Base-by-base conservation (phyloP, 2,888 invertebrate species). In the Harpalus rubripes region DNA sequence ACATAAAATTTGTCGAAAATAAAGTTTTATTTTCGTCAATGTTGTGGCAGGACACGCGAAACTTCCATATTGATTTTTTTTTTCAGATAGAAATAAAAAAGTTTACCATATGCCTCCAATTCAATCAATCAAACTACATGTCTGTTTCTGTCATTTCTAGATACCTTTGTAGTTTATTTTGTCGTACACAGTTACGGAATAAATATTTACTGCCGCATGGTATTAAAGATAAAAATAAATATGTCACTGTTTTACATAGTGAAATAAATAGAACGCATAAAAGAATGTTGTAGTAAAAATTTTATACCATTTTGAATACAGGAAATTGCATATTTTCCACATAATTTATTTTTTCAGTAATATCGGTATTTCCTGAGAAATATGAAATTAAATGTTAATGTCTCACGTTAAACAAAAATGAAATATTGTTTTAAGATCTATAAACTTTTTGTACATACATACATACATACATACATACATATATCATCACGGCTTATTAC, bases 381-480 rank as follows among this genome's bases (percentile, higher is more conserved):
- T n/a, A 44, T 7, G 7, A 44, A 44, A 44, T 44, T 7, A 44
- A 44, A 44, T 61, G 15, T 61, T 61, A 7, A n/a, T 61, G 15
- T 61, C 18, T 61, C 7, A 61, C n/a, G n/a, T 61, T 61, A 61
- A 61, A 61, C 22, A 61, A n/a, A 16, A 1, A n/a, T 61, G 2
- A 61, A 61, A 61, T 61, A 61, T 61, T 61, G 5, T 61, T 61
- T n/a, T n/a, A n/a, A n/a, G n/a, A n/a, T n/a, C n/a, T n/a, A n/a
- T n/a, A n/a, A n/a, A n/a, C n/a, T n/a, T n/a, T n/a, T n/a, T n/a
- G n/a, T n/a, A n/a, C n/a, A n/a, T n/a, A n/a, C n/a, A n/a, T n/a
- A n/a, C n/a, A n/a, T n/a, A n/a, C n/a, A n/a, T n/a, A n/a, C n/a
- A n/a, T n/a, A n/a, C n/a, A n/a, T n/a, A n/a, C n/a, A n/a, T n/a